These are phyloP conservation scores for Lochmaea crataegi DNA, from an alignment of 2,888 invertebrate genomes.

Conservation along the genomic window DNA sequence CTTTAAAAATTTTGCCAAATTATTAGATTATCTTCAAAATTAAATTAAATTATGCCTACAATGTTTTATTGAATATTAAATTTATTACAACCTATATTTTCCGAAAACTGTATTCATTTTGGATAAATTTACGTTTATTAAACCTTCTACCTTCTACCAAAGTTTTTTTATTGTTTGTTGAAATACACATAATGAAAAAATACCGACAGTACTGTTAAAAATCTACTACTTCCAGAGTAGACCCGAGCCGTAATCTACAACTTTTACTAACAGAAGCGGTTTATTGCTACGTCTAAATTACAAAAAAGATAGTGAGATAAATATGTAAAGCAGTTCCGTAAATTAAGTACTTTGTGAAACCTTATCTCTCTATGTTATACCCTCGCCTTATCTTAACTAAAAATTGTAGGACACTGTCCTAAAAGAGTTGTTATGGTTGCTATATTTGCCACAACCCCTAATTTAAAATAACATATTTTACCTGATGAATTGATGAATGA, in stretches of 20 bases:
- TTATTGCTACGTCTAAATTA: conserved; percentile 26
- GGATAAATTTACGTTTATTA: too few species aligned
- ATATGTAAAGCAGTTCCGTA: conserved; percentile 33
- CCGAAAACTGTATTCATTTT: too few species aligned
- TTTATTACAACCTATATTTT: too few species aligned
- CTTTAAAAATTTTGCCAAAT: too few species aligned
- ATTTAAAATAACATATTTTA: conserved; percentile 28
- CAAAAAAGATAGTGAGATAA: conserved; percentile 32
- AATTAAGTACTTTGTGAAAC: conserved; percentile 28
- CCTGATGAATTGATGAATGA: conserved; percentile 20
- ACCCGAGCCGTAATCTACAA: background rate
- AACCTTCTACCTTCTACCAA: too few species aligned
- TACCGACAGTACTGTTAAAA: background rate
- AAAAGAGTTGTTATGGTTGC: conserved; percentile 32
- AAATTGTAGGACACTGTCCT: conserved; percentile 33
- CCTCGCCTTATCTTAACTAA: conserved; percentile 30
- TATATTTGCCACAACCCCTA: conserved; percentile 29
- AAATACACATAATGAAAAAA: background rate
- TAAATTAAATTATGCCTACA: too few species aligned
- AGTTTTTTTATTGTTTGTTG: too few species aligned
- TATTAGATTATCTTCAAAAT: too few species aligned
- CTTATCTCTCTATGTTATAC: conserved; percentile 30
- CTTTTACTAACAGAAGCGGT: conserved; percentile 24
- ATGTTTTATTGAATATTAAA: too few species aligned
- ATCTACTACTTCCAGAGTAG: background rate